Conservation (phyloP, 2,888 invertebrate genomes). For the Agapetus fuscipes region DNA sequence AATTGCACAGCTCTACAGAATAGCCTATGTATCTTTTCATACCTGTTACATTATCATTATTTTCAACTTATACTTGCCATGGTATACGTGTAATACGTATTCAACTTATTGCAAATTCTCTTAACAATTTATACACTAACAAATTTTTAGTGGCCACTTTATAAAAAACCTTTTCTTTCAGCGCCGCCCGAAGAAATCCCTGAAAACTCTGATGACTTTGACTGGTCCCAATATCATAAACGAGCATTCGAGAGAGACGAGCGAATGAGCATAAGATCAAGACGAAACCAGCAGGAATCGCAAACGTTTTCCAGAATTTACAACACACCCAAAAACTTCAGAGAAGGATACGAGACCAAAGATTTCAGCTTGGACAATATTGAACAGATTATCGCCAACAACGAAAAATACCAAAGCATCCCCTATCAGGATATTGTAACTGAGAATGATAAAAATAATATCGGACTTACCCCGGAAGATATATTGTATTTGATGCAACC, state of each 20-base stretch:
- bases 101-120: no score
- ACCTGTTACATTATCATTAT: no score
- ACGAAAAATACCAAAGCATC: constrained; percentile 3
- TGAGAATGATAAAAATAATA: not conserved
- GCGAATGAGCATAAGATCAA: constrained; percentile 10
- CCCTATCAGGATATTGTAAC: not conserved
- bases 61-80: no score
- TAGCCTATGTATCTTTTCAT: no score
- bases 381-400: constrained; percentile 7
- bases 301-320: constrained; percentile 24
- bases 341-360: constrained; percentile 28
- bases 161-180: constrained; percentile 2
- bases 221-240: constrained; percentile 11
- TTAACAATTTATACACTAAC: no score
- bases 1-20: no score
- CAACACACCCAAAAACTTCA: constrained; percentile 30
- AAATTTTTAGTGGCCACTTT: no score
- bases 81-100: no score
- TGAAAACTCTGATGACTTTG: no score
- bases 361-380: constrained; percentile 20
- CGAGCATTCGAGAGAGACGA: constrained; percentile 6
- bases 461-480: constrained; percentile 24
- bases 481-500: constrained; percentile 26
- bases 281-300: constrained; percentile 2
- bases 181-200: constrained; percentile 12